Conservation (phyloP, 2,888 invertebrate genomes). For the Agonopterix arenella region DNA sequence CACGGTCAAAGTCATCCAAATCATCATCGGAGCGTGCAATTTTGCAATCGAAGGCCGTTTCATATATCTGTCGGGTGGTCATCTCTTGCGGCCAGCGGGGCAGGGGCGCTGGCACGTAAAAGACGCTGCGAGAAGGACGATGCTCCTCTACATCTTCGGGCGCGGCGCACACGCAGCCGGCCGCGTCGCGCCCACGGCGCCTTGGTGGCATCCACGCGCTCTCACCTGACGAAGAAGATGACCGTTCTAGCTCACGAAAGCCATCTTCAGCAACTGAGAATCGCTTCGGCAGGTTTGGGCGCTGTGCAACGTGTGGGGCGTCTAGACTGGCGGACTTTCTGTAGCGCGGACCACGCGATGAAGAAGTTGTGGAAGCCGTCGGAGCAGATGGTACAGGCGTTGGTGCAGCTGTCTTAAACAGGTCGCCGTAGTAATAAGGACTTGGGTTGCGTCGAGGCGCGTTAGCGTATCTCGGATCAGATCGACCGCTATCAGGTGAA, state of each 20-base stretch:
- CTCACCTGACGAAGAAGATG: constrained; percentile 75
- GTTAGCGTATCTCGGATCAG: constrained; percentile 74
- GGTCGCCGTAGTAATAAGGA: constrained; percentile 89
- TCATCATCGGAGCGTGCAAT: constrained; percentile 88
- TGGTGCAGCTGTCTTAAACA: constrained; percentile 75
- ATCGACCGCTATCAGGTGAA: constrained; percentile 82
- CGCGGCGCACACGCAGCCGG: constrained; percentile 85
- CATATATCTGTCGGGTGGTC: constrained; percentile 86
- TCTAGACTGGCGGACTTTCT: constrained; percentile 86
- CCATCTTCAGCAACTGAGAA: constrained; percentile 85
- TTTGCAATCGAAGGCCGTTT: constrained; percentile 93
- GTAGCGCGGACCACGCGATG: constrained; percentile 75
- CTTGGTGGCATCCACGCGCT: constrained; percentile 84
- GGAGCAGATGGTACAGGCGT: constrained; percentile 68
- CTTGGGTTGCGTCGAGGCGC: constrained; percentile 83
- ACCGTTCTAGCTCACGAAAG: constrained; percentile 74
- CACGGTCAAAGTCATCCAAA: constrained; percentile 87
- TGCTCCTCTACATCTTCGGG: constrained; percentile 81
- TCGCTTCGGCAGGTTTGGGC: constrained; percentile 79
- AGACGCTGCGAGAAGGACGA: constrained; percentile 80
- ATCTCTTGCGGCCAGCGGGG: constrained; percentile 79
- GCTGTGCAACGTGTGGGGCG: constrained; percentile 81
- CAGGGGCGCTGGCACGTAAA: constrained; percentile 82
- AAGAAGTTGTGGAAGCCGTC: constrained; percentile 57
- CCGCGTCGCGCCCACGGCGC: constrained; percentile 80